Evolutionary conservation across 2,797 vertebrate species (phyloP).

Genomic region (Xerus rutilus): DNA sequence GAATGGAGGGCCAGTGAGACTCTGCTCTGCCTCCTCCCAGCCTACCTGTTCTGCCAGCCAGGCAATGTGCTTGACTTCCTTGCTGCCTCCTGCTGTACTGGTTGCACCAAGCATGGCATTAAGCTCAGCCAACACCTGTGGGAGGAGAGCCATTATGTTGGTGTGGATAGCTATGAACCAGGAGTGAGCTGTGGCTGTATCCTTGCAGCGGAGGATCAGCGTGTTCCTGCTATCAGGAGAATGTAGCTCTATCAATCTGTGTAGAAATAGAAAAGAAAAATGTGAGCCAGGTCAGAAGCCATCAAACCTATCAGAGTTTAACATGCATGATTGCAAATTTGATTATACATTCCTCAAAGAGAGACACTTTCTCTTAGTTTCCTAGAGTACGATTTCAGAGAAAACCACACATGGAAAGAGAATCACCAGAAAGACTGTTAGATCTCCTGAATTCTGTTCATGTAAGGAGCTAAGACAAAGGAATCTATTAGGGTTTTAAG

Average conservation of each 20-base stretch:
- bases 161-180: slow-evolving; percentile 97
- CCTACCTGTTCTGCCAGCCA: slow-evolving; percentile 97
- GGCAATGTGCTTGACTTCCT: slow-evolving; percentile 95
- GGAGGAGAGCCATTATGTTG: slow-evolving; percentile 96
- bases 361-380: slow-evolving; percentile 34
- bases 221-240: slow-evolving; percentile 97
- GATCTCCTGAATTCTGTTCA: background rate
- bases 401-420: slow-evolving; percentile 49
- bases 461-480: background rate
- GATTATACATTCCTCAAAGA: slow-evolving; percentile 47
- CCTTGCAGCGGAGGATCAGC: slow-evolving; percentile 96
- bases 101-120: slow-evolving; percentile 93
- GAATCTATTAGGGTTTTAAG: background rate
- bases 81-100: slow-evolving; percentile 86
- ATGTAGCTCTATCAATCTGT: slow-evolving; percentile 96
- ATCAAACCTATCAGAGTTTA: slow-evolving; percentile 41
- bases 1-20: background rate
- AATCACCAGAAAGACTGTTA: slow-evolving; percentile 51
- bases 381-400: slow-evolving; percentile 39
- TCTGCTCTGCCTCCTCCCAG: background rate
- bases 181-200: slow-evolving; percentile 93
- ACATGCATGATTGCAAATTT: slow-evolving; percentile 36
- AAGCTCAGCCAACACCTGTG: slow-evolving; percentile 95
- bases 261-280: slow-evolving; percentile 55
- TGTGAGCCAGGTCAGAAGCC: slow-evolving; percentile 58